These are phyloP conservation scores for Neocrepidodera transversa DNA, from an alignment of 2,888 invertebrate species.

Conservation along the genomic window DNA sequence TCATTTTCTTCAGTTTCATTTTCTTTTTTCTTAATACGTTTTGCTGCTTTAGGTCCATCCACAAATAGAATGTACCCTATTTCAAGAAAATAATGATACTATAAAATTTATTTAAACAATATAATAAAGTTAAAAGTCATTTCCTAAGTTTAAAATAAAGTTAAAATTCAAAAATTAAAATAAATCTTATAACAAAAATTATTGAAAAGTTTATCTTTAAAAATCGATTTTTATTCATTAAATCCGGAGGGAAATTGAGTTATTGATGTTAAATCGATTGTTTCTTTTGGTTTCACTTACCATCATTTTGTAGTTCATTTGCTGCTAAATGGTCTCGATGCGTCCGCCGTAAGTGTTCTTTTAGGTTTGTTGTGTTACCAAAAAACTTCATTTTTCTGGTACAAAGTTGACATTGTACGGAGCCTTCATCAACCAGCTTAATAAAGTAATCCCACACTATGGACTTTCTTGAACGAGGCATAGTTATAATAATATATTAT, in stretches of 20 bases:
- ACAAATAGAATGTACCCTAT: constrained; percentile 2
- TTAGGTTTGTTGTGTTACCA: constrained; percentile 24
- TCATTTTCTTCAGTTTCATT: constrained; percentile 10
- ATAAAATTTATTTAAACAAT: too few species aligned
- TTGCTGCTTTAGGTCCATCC: constrained; percentile 13
- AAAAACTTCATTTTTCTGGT: constrained; percentile 23
- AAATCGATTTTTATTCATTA: background rate
- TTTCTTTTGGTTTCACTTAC: constrained; percentile 5
- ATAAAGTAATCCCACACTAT: constrained; percentile 22
- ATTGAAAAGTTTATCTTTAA: background rate
- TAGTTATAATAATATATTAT: constrained; percentile 3
- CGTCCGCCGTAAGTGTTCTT: constrained; percentile 19
- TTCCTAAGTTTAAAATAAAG: too few species aligned
- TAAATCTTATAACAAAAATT: too few species aligned
- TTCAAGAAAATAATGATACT: background rate
- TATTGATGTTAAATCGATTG: background rate
- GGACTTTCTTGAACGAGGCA: constrained; percentile 18
- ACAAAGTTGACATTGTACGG: constrained; percentile 15
- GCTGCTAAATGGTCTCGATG: constrained; percentile 20
- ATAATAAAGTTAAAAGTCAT: too few species aligned
- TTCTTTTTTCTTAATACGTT: constrained; percentile 15
- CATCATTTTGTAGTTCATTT: constrained; percentile 18
- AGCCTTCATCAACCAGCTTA: constrained; percentile 12
- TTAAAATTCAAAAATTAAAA: too few species aligned
- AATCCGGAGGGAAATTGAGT: background rate